A percentile compares a stretch with the other conserved stretches of the same genome.
Evolutionary conservation across 2,797 vertebrate genomes (phyloP).

Genomic region (Gallinago nigripennis): DNA sequence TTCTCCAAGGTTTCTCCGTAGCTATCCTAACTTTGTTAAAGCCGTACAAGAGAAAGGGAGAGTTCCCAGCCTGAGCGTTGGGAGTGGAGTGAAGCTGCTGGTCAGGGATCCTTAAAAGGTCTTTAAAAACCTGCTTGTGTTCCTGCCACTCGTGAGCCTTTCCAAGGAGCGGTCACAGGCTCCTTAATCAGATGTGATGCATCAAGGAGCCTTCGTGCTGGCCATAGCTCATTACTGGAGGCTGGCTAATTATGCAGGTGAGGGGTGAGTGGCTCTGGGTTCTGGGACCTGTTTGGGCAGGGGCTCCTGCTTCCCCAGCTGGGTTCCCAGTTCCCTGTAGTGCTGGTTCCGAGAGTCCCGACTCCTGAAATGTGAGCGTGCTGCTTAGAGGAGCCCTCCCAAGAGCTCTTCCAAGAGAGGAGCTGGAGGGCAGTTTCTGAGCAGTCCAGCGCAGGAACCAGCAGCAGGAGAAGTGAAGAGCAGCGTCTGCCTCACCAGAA

Average conservation of each 20-base stretch:
- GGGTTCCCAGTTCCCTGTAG: not conserved
- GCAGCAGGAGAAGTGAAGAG: not conserved
- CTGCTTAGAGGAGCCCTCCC: not conserved
- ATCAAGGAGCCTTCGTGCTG: not conserved
- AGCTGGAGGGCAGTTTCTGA: not conserved
- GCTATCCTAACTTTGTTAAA: not conserved
- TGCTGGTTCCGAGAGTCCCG: not conserved
- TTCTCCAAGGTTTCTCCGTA: not conserved
- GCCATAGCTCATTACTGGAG: not conserved
- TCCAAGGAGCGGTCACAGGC: not conserved
- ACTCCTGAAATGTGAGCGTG: not conserved
- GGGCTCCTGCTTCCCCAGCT: not conserved
- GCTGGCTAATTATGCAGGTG: not conserved
- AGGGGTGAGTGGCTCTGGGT: not conserved
- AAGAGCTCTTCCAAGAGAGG: accelerated
- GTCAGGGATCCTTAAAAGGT: not conserved
- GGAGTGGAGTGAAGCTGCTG: not conserved
- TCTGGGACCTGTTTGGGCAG: not conserved
- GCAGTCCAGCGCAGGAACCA: not conserved
- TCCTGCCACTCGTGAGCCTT: not conserved
- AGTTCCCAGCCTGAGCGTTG: not conserved
- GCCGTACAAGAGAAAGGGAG: not conserved
- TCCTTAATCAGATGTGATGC: not conserved
- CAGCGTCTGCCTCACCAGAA: not conserved
- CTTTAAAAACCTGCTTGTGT: not conserved